Evolutionary conservation across 2,797 vertebrate species (phyloP), one percentile per base, ranked within the genome.

Genomic region (Platyrinchus mystaceus): DNA sequence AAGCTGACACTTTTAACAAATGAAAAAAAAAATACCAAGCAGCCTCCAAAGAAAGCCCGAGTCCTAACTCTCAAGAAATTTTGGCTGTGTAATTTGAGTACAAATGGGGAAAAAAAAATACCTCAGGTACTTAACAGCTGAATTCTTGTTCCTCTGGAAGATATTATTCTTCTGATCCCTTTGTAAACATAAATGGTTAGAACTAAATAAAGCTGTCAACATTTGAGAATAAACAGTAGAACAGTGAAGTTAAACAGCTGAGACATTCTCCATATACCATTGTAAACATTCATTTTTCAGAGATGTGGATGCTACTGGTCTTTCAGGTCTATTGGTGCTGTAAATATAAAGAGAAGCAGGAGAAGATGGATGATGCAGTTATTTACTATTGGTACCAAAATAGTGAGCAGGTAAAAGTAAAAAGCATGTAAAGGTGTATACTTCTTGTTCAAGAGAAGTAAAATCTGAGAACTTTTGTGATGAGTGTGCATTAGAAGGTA

Each of bases 181-280:
- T 87, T 91, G 68, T 85, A 91, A 84, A 82, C 87, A 91, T 34
- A 78, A 86, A 75, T 37, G 30, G 17, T 50, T 91, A 68, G 22
- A 89, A 55, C 58, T 66, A 86, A 85, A 93, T 60, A 84, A 83
- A 94, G 53, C 76, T 91, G 84, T 92, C 84, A 85, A 21, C 53
- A 50, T 85, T 59, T 90, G 85, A 90, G 50, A 59, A 71, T 7
- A 93, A 64, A 16, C 32, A 88, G 60, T 21, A 43, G 36, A 88
- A 59, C 1, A 5, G 55, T 49, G 37, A 79, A 84, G 74, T 52
- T 78, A 53, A 67, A 41, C 11, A 63, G 56, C 64, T 67, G 82
- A 89, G 87, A 71, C 46, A 30, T 46, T 50, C 41, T 77, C 64
- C 69, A 0, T 62, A 21, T 69, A 32, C 9, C 63, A 46, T 52